These are phyloP conservation scores for Geodia barretti DNA, from an alignment of 37 sponge, comb jelly and placozoan species.

Conservation along the genomic window DNA sequence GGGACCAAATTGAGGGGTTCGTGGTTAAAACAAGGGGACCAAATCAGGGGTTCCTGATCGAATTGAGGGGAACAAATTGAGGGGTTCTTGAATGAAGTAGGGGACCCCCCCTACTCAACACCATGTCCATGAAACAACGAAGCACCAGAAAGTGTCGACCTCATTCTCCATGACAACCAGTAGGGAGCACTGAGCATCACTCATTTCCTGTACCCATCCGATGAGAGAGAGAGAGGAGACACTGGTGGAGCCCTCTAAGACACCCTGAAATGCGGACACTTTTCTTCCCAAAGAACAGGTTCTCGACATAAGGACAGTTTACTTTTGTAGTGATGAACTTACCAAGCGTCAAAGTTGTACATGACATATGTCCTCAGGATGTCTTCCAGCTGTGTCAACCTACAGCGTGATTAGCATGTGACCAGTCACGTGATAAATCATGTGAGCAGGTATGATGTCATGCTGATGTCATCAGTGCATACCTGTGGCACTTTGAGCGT, in stretches of 20 bases:
- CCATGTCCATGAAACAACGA: slow-evolving; percentile 89
- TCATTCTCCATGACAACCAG: slow-evolving; percentile 91
- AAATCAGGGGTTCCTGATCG: too few relatives aligned
- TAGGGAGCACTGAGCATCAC: slow-evolving; percentile 92
- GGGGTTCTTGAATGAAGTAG: too few relatives aligned
- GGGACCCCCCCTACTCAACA: slow-evolving; percentile 78
- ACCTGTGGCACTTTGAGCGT: slow-evolving; percentile 45
- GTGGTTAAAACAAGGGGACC: too few relatives aligned
- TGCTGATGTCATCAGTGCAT: too few relatives aligned
- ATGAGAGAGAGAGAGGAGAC: too few relatives aligned
- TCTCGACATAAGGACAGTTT: too few relatives aligned
- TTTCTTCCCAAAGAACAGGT: too few relatives aligned
- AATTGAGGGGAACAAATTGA: too few relatives aligned
- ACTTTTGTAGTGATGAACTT: slow-evolving; percentile 8
- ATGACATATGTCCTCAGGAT: slow-evolving; percentile 91
- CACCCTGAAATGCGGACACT: too few relatives aligned
- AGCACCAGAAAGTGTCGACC: slow-evolving; percentile 95
- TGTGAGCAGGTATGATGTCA: background rate
- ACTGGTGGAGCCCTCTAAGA: too few relatives aligned
- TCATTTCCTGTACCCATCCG: slow-evolving; percentile 99
- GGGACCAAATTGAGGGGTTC: too few relatives aligned
- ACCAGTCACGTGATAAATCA: slow-evolving; percentile 9
- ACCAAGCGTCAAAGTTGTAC: slow-evolving; percentile 98
- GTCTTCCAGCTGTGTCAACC: slow-evolving; percentile 76
- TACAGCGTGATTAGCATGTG: slow-evolving; percentile 46